Conservation (phyloP, 92 coral and sea anemone genomes). For the Umimayanthus chanpuru region DNA sequence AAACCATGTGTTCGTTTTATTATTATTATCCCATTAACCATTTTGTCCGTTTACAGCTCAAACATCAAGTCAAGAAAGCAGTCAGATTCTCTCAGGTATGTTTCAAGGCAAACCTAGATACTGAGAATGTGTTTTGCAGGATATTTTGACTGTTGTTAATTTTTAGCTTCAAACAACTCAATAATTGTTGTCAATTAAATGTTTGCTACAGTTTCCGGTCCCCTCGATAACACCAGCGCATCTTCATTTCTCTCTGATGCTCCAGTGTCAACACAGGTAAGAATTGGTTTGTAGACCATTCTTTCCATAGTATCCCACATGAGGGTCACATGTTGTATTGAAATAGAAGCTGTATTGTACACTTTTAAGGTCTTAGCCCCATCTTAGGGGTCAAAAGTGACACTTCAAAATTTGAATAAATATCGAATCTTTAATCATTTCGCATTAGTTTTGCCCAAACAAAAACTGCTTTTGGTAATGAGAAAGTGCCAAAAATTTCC, state of each 20-base stretch:
- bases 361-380: no score
- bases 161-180: not conserved
- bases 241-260: conserved; percentile 70
- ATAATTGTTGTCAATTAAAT: not conserved
- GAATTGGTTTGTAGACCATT: not conserved
- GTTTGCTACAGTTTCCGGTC: conserved; percentile 51
- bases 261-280: conserved; percentile 69
- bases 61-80: conserved; percentile 34
- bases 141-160: not conserved
- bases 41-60: conserved; percentile 15
- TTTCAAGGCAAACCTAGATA: not conserved
- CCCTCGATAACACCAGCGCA: conserved; percentile 66
- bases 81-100: conserved; percentile 40
- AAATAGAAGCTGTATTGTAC: no score
- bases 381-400: no score
- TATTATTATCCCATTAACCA: not conserved
- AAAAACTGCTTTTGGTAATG: no score
- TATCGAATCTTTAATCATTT: no score
- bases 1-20: not conserved
- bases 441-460: no score
- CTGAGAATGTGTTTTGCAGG: not conserved
- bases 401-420: no score
- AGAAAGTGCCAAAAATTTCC: no score
- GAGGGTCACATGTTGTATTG: not conserved
- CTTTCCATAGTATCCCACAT: not conserved